Evolutionary conservation across 2,797 vertebrate genomes (phyloP).

Genomic region (Pteronotus mesoamericanus): DNA sequence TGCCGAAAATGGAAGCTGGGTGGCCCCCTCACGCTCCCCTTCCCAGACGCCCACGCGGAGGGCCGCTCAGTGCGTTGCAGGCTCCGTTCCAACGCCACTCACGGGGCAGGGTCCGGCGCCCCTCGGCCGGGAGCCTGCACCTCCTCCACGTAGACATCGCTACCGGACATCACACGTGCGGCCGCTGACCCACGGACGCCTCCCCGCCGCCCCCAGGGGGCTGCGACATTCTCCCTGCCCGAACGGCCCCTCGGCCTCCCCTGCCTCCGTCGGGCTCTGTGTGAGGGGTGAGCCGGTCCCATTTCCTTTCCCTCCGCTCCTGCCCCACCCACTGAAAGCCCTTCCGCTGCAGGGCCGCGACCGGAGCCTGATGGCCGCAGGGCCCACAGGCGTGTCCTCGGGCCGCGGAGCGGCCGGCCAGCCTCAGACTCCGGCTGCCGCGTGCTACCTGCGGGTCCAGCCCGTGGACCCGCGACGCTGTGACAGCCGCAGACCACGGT

Average conservation of each 20-base stretch:
- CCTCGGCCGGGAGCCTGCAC: too few relatives aligned
- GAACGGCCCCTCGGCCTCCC: rapidly evolving
- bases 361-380: background rate
- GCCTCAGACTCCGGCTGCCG: background rate
- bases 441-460: rapidly evolving
- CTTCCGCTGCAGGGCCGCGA: rapidly evolving
- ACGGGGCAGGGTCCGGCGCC: too few relatives aligned
- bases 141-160: too few relatives aligned
- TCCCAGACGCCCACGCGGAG: too few relatives aligned
- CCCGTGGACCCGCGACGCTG: background rate
- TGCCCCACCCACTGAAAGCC: too few relatives aligned
- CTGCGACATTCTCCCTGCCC: background rate
- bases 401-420: rapidly evolving
- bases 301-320: rapidly evolving
- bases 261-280: background rate
- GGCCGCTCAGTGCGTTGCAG: too few relatives aligned
- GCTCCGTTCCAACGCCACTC: too few relatives aligned
- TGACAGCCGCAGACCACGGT: rapidly evolving
- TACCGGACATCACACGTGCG: too few relatives aligned
- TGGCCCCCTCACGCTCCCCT: too few relatives aligned
- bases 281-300: background rate
- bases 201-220: background rate
- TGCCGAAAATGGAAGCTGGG: too few relatives aligned
- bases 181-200: too few relatives aligned
- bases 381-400: background rate